Conservation (phyloP, 1,140 invertebrate species). For the Anthonomus grandis region DNA sequence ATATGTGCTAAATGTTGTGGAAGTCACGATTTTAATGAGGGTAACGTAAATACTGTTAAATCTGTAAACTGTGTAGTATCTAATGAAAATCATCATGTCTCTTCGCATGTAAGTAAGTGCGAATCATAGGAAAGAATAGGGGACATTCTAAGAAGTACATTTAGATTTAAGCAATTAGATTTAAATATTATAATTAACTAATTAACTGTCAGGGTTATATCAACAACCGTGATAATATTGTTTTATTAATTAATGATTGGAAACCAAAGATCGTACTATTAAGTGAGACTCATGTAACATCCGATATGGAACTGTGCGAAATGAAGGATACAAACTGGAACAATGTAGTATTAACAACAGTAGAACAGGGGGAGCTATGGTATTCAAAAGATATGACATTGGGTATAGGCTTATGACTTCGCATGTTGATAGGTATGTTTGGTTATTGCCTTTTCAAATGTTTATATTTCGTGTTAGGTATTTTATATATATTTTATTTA, state of each 20-base stretch:
- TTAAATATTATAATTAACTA: background rate
- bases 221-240: conserved; percentile 2
- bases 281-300: conserved; percentile 3
- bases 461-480: too few relatives aligned
- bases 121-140: background rate
- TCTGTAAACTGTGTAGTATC: conserved; percentile 13
- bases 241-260: conserved; percentile 4
- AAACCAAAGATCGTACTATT: conserved; percentile 1
- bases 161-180: conserved; percentile 5
- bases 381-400: background rate
- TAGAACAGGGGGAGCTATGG: background rate
- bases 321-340: too few relatives aligned
- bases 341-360: background rate
- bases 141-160: conserved; percentile 2
- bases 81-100: conserved; percentile 13
- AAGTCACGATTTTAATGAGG: conserved; percentile 15
- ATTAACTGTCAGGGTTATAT: conserved; percentile 3
- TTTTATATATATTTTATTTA: too few relatives aligned
- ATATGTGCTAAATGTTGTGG: too few relatives aligned
- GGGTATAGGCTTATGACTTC: background rate
- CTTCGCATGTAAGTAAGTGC: conserved; percentile 1
- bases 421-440: too few relatives aligned
- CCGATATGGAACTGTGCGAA: background rate
- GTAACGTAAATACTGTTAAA: conserved; percentile 12
- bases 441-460: too few relatives aligned